Base-by-base conservation (phyloP, 2,113 vertebrate genomes). In the Mormyrus lacerda region DNA sequence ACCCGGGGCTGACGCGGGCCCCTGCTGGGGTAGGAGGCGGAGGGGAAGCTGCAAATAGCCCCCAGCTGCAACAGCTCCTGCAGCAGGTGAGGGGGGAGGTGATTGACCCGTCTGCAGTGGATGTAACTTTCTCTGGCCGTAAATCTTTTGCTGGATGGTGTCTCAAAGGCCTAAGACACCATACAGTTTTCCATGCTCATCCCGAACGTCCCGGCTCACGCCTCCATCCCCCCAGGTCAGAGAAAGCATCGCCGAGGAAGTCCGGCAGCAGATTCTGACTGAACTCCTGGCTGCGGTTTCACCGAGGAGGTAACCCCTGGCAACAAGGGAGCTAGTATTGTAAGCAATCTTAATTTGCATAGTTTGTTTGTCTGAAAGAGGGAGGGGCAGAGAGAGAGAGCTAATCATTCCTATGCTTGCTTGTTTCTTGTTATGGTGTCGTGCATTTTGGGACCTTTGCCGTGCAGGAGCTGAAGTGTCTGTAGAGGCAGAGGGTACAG, bases 251-350 rank as follows among this genome's bases (percentile, higher is more conserved):
- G 97, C 97, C 39, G 96, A 97, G 82, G 98, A 99, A 93, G 97
- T 99, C 91, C 95, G 97, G 91, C 95, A 96, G 91, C 97, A 99
- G 96, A 98, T 99, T 91, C 96, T 97, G 93, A 97, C 95, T 91
- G 97, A 98, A 92, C 95, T 99, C 89, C 93, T 98, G 91, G 96
- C 97, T 90, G 96, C 97, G 19, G 95, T 97, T 51, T 96, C 97
- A 2, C 94, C 97, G 47, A 94, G 89, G 92, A 94, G 91, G 91
- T 93, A 95, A 31, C 92, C 94, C 17, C 90, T 91, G 3, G 87
- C 90, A 0, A 1, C 91, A 39, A 89, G 84, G 61, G 91, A 94
- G 47, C 91, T 90, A 2, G 92, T 85, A 31, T 24, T 90, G 87
- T 94, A 93, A 92, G 87, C 88, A 85, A 55, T 88, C 39, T 51